Base-by-base conservation (phyloP, 2,888 invertebrate genomes). In the Seladonia tumulorum region DNA sequence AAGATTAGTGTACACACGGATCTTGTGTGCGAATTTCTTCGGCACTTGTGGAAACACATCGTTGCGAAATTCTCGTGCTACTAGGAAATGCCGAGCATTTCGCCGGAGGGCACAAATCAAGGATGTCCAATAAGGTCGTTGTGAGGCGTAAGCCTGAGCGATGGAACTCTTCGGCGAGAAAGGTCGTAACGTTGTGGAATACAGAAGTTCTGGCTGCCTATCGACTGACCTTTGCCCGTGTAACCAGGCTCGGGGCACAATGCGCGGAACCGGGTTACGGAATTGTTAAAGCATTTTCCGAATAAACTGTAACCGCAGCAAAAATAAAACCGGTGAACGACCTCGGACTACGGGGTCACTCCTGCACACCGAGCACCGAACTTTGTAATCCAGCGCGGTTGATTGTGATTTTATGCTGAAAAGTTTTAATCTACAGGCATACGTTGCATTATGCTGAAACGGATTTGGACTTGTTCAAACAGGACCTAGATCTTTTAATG, bases 51-150 rank as follows among this genome's bases (percentile, higher is more conserved):
- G 68, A 49, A 78, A 80, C 81, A 66, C 76, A 70, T 74, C 63
- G 86, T 77, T 76, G 84, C 77, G 77, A 82, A 90, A 88, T 90
- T 89, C 85, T 80, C 83, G 83, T 81, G 83, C 88, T 89, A 89
- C 90, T 92, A 88, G 91, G 90, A 89, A 93, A 93, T 92, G 92
- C 91, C 89, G 88, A 88, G 87, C 90, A 90, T 90, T 57, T 92
- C 83, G 87, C 91, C 90, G 85, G 90, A 90, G 91, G 92, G 92
- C 90, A 93, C 93, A 93, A 93, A 93, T 93, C 93, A 92, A 87
- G 91, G 91, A 92, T 92, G 92, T 92, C 92, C 93, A 93, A 93
- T 93, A 94, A 94, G 93, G 91, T 92, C 91, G 92, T 91, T 89
- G 88, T 57, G 90, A 87, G 89, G 90, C 88, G 92, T 90, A 92